Conservation (phyloP, 1,140 invertebrate genomes). For the Stegodyphus mimosarum region DNA sequence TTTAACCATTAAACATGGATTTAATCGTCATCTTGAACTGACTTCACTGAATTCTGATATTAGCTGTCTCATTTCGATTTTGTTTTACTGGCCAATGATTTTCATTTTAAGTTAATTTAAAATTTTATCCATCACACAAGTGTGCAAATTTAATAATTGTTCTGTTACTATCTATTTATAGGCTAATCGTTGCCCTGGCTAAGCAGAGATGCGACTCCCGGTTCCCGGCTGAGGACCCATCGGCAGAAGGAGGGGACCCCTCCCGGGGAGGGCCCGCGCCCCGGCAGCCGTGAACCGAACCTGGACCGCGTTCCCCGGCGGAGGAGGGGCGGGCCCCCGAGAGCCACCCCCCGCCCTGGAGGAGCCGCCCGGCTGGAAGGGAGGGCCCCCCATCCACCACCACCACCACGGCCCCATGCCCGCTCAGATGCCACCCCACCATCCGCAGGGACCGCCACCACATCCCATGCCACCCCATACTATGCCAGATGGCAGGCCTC, state of each 20-base stretch:
- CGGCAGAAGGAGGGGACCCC: background rate
- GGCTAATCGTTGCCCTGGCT: background rate
- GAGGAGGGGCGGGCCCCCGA: conserved; percentile 46
- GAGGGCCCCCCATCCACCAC: conserved; percentile 53
- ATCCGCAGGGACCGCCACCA: conserved; percentile 7
- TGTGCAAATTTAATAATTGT: too few species aligned
- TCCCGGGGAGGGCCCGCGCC: conserved; percentile 33
- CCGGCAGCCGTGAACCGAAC: conserved; percentile 57
- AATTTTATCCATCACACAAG: too few species aligned
- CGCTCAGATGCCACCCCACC: conserved; percentile 21
- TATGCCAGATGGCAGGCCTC: conserved; percentile 54
- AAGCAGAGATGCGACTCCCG: background rate
- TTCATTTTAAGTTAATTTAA: too few species aligned
- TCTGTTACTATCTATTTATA: background rate
- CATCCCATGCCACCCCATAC: conserved; percentile 45
- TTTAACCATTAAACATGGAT: too few species aligned
- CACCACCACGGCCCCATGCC: conserved; percentile 45
- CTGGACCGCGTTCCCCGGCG: conserved; percentile 59
- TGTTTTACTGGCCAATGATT: too few species aligned
- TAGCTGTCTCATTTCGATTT: too few species aligned
- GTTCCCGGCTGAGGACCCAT: background rate
- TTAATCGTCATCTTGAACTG: too few species aligned
- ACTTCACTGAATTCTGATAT: too few species aligned
- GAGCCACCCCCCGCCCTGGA: conserved; percentile 47
- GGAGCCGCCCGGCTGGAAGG: conserved; percentile 50